These are phyloP conservation scores for Parnassius orleans DNA, from an alignment of 2,888 invertebrate species.

Conservation along the genomic window DNA sequence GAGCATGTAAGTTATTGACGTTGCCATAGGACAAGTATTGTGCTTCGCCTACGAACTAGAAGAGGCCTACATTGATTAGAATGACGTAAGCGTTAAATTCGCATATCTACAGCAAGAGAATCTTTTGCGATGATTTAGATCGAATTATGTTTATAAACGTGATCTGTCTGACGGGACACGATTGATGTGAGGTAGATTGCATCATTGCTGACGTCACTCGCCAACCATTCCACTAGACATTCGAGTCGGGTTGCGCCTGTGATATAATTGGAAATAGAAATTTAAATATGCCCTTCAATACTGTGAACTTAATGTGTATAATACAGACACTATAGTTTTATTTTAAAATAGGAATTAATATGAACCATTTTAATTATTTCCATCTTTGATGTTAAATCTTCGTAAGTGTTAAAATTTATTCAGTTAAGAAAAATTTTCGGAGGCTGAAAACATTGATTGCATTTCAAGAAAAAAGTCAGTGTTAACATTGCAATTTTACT, in stretches of 20 bases:
- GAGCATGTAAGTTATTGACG: too few species aligned
- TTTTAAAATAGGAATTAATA: constrained; percentile 21
- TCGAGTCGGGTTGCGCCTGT: constrained; percentile 39
- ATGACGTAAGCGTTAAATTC: constrained; percentile 10
- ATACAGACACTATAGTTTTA: constrained; percentile 25
- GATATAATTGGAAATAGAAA: constrained; percentile 47
- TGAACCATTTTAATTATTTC: background rate
- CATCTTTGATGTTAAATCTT: background rate
- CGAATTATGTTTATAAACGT: constrained; percentile 18
- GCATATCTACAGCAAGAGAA: constrained; percentile 7
- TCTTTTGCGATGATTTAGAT: constrained; percentile 19
- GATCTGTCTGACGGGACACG: constrained; percentile 32
- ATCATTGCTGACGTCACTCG: constrained; percentile 69
- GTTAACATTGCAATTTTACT: too few species aligned
- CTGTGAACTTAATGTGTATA: constrained; percentile 45
- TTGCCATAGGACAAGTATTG: too few species aligned
- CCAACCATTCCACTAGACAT: constrained; percentile 56
- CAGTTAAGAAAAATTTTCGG: too few species aligned
- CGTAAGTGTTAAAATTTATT: background rate
- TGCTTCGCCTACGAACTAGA: too few species aligned
- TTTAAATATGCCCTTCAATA: constrained; percentile 65
- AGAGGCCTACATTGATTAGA: background rate
- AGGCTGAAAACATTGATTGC: too few species aligned
- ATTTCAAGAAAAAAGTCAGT: too few species aligned
- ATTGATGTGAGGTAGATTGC: constrained; percentile 56